phyloP scores from a whole-genome alignment of 2,888 invertebrate genomes.

The Pseudolycoriella hygida region DNA sequence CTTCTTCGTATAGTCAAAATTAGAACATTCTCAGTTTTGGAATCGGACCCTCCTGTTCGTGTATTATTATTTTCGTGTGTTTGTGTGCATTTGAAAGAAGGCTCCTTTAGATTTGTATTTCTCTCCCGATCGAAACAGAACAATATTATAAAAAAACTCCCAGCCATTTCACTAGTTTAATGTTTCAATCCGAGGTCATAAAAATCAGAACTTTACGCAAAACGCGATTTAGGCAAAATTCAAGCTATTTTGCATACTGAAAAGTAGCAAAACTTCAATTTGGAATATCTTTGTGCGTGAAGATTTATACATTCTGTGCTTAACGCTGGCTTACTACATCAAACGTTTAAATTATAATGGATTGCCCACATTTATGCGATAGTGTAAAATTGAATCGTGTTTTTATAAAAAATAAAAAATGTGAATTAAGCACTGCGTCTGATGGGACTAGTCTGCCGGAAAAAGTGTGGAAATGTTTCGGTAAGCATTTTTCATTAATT shows the following conservation, averaged over 20 bases:
- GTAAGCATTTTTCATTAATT: constrained; percentile 10
- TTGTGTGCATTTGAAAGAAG: too few relatives aligned
- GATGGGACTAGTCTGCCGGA: constrained; percentile 29
- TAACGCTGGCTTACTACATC: not conserved
- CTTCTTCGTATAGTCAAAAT: too few relatives aligned
- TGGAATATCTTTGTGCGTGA: constrained; percentile 9
- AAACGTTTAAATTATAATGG: constrained; percentile 32
- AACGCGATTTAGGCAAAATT: not conserved
- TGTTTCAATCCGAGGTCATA: not conserved
- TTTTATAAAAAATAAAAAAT: constrained; percentile 30
- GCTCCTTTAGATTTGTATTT: not conserved
- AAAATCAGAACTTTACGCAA: not conserved
- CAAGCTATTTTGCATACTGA: constrained; percentile 16
- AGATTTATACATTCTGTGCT: not conserved
- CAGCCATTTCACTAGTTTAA: not conserved
- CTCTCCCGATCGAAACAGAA: not conserved
- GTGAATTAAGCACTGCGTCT: constrained; percentile 40
- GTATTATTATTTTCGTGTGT: too few relatives aligned
- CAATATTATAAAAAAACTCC: not conserved
- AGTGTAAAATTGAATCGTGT: constrained; percentile 39
- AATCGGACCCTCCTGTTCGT: too few relatives aligned
- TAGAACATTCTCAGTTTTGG: too few relatives aligned
- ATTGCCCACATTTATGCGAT: constrained; percentile 49
- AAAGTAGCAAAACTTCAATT: constrained; percentile 10
- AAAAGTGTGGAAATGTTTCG: constrained; percentile 16